Evolutionary conservation across 2,797 vertebrate genomes (phyloP).

Genomic region (Liparis tanakae): DNA sequence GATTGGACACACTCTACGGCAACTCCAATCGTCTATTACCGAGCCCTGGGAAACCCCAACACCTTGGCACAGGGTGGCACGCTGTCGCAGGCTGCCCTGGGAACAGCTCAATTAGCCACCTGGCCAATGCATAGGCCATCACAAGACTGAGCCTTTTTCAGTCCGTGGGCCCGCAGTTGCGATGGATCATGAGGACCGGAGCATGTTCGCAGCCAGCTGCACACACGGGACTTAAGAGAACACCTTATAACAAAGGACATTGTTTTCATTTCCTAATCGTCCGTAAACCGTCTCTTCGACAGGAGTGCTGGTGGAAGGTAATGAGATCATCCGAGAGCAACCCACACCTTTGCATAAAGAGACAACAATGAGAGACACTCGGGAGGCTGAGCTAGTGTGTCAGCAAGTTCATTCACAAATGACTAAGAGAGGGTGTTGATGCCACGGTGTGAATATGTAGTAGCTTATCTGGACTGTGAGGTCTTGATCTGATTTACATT

Average conservation of each 20-base stretch:
- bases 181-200: slow-evolving; percentile 47
- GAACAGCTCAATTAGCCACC: slow-evolving; percentile 77
- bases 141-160: slow-evolving; percentile 47
- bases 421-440: slow-evolving; percentile 13
- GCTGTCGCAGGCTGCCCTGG: slow-evolving; percentile 65
- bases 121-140: slow-evolving; percentile 53
- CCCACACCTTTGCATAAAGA: slow-evolving; percentile 24
- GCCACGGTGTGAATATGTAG: slow-evolving; percentile 17
- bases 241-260: slow-evolving; percentile 14
- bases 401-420: slow-evolving; percentile 65
- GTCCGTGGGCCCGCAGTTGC: slow-evolving; percentile 29
- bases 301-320: slow-evolving; percentile 23
- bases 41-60: slow-evolving; percentile 66
- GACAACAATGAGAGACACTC: slow-evolving; percentile 31
- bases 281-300: slow-evolving; percentile 27
- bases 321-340: slow-evolving; percentile 49
- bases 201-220: slow-evolving; percentile 43
- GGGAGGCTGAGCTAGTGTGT: slow-evolving; percentile 40
- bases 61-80: slow-evolving; percentile 71
- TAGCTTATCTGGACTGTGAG: slow-evolving; percentile 1
- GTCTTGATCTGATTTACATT: background rate
- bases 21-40: slow-evolving; percentile 61
- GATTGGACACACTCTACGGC: slow-evolving; percentile 58
- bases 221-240: slow-evolving; percentile 34
- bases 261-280: slow-evolving; percentile 31